These are phyloP conservation scores for Albula glossodonta DNA, from an alignment of 2,113 vertebrate genomes.

Conservation along the genomic window DNA sequence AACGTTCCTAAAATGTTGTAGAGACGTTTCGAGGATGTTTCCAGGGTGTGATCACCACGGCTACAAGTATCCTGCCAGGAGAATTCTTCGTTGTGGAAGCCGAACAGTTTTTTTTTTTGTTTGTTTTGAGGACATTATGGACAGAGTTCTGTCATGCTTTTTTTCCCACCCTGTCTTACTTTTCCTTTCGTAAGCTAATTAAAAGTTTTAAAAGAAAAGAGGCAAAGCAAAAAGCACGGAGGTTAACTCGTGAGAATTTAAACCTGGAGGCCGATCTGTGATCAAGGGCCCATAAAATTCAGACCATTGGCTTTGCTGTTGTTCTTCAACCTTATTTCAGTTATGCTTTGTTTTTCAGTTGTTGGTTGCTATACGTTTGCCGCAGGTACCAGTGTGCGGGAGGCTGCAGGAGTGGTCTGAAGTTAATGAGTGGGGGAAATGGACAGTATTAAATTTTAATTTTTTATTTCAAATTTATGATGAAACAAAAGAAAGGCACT, in stretches of 20 bases:
- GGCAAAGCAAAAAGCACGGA: slow-evolving; percentile 24
- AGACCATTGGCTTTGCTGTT: slow-evolving; percentile 35
- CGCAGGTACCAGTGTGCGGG: slow-evolving; percentile 37
- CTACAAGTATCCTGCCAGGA: not conserved
- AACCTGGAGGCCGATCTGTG: slow-evolving; percentile 25
- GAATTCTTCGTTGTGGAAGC: not conserved
- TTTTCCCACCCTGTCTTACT: not conserved
- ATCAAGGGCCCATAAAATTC: slow-evolving; percentile 29
- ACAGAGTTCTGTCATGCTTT: not conserved
- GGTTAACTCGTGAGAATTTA: slow-evolving; percentile 31
- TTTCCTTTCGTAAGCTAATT: slow-evolving; percentile 10
- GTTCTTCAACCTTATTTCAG: slow-evolving; percentile 37
- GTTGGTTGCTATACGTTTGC: slow-evolving; percentile 43
- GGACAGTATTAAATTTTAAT: slow-evolving; percentile 47
- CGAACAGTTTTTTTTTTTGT: no score
- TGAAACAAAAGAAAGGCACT: slow-evolving; percentile 66
- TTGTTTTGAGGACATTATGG: not conserved
- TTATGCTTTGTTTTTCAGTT: slow-evolving; percentile 46
- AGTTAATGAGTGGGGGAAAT: slow-evolving; percentile 41
- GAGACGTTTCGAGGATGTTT: not conserved
- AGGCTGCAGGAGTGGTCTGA: slow-evolving; percentile 44
- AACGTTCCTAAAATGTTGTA: not conserved
- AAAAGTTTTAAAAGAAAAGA: slow-evolving; percentile 16
- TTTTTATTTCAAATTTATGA: slow-evolving; percentile 56
- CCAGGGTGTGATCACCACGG: not conserved